Evolutionary conservation across 2,797 vertebrate genomes (phyloP), one percentile per base, ranked within the genome.

Genomic region (Pantherophis vulpinus): DNA sequence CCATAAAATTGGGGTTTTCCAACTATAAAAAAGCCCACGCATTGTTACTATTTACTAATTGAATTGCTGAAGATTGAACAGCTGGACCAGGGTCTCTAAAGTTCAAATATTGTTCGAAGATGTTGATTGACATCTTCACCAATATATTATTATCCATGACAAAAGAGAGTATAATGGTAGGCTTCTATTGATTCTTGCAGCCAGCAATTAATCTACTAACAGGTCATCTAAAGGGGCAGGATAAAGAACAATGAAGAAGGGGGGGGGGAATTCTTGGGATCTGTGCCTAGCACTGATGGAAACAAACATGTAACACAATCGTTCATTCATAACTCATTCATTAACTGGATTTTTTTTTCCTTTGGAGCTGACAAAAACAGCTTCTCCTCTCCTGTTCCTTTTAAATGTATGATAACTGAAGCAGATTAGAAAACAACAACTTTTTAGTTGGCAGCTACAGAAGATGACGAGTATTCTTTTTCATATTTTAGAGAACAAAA

Each of bases 261-360:
- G 94, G 94, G 93, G 94, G 91, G 91, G 96, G 58, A 97, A 96
- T 95, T 95, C 97, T 97, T 88, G 93, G 97, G 97, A 97, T 96
- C 96, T 90, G 97, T 95, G 97, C 97, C 98, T 98, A 98, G 98
- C 98, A 98, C 97, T 94, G 96, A 98, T 97, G 97, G 97, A 98
- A 98, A 98, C 98, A 96, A 97, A 98, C 88, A 86, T 97, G 97
- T 92, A 91, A 88, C 93, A 98, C 98, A 98, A 98, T 98, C 27
- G 37, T 63, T 97, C 95, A 98, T 98, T 98, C 97, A 98, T 96
- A 93, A 87, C 91, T 87, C 96, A 96, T 96, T 98, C 97, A 96
- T 98, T 98, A 98, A 96, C 96, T 96, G 96, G 96, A 95, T 96
- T 95, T 96, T 95, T 61, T 95, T 93, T 4, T 0, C 66, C n/a